A percentile compares a stretch with the other conserved stretches of the same genome.
Conservation (phyloP, 2,888 invertebrate genomes). For the Byasa hedistus region DNA sequence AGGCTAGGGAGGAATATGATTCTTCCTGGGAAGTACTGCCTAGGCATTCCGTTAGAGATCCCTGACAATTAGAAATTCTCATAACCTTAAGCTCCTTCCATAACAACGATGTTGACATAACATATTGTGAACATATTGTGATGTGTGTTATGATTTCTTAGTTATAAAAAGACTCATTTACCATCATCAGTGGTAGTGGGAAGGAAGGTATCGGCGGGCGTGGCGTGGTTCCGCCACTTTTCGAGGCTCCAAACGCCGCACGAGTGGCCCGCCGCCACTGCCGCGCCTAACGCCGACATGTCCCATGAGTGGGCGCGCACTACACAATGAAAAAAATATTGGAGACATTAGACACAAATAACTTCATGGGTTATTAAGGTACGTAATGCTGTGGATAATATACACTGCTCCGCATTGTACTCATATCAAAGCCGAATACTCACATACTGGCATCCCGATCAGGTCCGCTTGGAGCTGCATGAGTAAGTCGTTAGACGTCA, state of each 20-base stretch:
- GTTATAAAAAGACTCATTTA: conserved; percentile 45
- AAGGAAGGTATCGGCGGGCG: conserved; percentile 87
- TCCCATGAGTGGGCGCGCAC: conserved; percentile 92
- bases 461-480: conserved; percentile 98
- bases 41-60: too few species aligned
- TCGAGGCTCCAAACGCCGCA: conserved; percentile 78
- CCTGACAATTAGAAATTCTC: too few species aligned
- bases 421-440: conserved; percentile 53
- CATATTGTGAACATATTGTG: neutral
- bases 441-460: conserved; percentile 93
- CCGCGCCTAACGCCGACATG: conserved; percentile 95
- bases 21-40: too few species aligned
- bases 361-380: too few species aligned
- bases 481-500: conserved; percentile 93
- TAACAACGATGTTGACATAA: neutral
- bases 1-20: too few species aligned
- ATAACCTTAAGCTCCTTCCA: neutral
- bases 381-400: too few species aligned
- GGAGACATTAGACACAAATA: conserved; percentile 11
- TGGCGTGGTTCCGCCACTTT: conserved; percentile 58
- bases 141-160: neutral
- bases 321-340: conserved; percentile 40
- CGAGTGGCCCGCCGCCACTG: conserved; percentile 93
- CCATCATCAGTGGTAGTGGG: conserved; percentile 90
- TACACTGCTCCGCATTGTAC: too few species aligned